Evolutionary conservation across 2,888 invertebrate genomes (phyloP).

Genomic region (Callosobruchus maculatus): DNA sequence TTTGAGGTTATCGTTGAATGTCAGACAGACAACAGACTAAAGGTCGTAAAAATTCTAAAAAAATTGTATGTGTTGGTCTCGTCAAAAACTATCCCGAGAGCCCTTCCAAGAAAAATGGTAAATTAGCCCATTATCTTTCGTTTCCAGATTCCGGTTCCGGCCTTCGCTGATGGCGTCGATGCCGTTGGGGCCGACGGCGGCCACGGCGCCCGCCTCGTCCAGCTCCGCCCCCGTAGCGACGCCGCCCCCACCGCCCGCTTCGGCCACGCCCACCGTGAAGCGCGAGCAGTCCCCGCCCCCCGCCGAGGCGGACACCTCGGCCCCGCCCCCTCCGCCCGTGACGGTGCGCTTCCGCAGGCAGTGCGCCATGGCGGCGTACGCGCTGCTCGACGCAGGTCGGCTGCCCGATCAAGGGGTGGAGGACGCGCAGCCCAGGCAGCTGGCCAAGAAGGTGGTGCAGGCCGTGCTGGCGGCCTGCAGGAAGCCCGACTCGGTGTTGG

Average conservation of each 20-base stretch:
- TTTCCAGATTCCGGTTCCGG: constrained; percentile 54
- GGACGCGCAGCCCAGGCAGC: constrained; percentile 47
- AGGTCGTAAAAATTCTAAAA: too few species aligned
- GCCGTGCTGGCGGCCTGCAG: constrained; percentile 40
- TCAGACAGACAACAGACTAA: too few species aligned
- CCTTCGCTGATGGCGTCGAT: constrained; percentile 35
- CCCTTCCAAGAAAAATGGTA: too few species aligned
- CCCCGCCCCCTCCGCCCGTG: constrained; percentile 53
- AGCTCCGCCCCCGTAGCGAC: background rate
- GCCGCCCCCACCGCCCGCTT: too few species aligned
- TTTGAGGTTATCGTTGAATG: too few species aligned
- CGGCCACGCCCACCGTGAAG: background rate
- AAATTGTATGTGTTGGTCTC: too few species aligned
- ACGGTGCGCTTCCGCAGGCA: constrained; percentile 52
- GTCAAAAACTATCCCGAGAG: too few species aligned
- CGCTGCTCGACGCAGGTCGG: constrained; percentile 50
- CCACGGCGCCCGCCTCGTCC: background rate
- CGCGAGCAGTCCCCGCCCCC: constrained; percentile 11
- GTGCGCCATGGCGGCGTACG: constrained; percentile 53
- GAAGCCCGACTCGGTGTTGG: constrained; percentile 43
- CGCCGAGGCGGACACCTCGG: constrained; percentile 47
- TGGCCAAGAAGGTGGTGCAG: constrained; percentile 44
- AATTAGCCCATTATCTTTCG: too few species aligned
- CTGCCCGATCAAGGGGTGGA: constrained; percentile 50
- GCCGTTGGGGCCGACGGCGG: constrained; percentile 4